These are phyloP conservation scores for Lepetodrilus schrolli DNA, from an alignment of 2,888 invertebrate genomes.

Conservation along the genomic window DNA sequence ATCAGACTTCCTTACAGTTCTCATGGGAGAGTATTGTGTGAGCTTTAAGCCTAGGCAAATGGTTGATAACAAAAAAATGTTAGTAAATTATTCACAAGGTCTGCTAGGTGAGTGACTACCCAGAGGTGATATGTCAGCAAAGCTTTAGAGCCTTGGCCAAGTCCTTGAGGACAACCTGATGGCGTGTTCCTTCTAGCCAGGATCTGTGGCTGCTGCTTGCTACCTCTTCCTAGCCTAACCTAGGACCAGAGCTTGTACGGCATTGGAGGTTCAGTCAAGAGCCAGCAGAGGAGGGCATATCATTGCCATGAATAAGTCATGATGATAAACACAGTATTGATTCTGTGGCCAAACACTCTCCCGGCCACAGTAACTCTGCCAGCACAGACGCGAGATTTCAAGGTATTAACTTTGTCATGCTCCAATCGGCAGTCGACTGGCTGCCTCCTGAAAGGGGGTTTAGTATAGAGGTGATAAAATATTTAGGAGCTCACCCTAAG, in stretches of 20 bases:
- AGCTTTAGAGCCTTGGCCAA: too few relatives aligned
- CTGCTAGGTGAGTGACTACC: not conserved
- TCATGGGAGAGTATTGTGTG: conserved; percentile 7
- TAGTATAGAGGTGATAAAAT: not conserved
- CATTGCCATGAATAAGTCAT: conserved; percentile 21
- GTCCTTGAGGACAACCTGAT: too few relatives aligned
- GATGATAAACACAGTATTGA: conserved; percentile 20
- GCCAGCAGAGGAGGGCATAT: too few relatives aligned
- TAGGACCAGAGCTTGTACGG: too few relatives aligned
- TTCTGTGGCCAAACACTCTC: conserved; percentile 1
- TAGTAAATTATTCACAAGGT: conserved; percentile 21
- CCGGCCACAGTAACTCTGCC: not conserved
- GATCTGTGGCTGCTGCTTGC: too few relatives aligned
- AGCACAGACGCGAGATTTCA: not conserved
- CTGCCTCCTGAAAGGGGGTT: conserved; percentile 4
- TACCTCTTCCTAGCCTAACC: too few relatives aligned
- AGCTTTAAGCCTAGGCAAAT: conserved; percentile 11
- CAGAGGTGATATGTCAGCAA: too few relatives aligned
- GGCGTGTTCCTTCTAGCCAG: too few relatives aligned
- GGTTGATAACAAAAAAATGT: not conserved
- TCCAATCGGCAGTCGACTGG: not conserved
- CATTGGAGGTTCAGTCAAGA: too few relatives aligned
- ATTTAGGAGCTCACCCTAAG: conserved; percentile 6
- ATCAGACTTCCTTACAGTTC: conserved; percentile 4
- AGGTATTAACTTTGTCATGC: conserved; percentile 21